Evolutionary conservation across 2,113 vertebrate species (phyloP), one percentile per base, ranked within the genome.

Genomic region (Nibea coibor): DNA sequence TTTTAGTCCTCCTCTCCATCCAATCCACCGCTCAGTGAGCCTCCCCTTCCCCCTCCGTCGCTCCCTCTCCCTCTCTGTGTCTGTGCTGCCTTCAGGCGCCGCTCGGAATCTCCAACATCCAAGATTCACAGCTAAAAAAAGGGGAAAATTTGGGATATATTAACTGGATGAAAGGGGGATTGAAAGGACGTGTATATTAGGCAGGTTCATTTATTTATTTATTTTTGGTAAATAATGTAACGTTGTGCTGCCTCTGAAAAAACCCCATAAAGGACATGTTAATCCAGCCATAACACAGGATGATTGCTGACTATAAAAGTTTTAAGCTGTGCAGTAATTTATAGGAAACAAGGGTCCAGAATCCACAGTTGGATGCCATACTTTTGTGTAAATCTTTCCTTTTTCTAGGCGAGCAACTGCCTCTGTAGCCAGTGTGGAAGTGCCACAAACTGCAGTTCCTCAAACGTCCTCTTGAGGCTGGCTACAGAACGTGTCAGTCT

Each of bases 61-160:
- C 65, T 11, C 54, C 51, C 31, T 59, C 71, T 63, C 61, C 0
- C 28, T 31, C 4, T 26, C 42, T 28, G 19, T 57, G 47, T n/a
- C 19, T 24, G n/a, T 77, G 89, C 28, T 78, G 79, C 83, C 35
- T 93, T 92, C 87, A 85, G 0, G 80, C 24, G 26, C 63, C 3
- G 28, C 74, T 77, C 69, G 84, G 63, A 83, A 87, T 59, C 9
- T 20, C 1, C 2, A 17, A 0, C 2, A 1, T 6, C 54, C 7
- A 2, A 31, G 1, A 58, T 42, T 64, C 1, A 6, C 12, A 7
- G 4, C 54, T 6, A 19, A 24, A 35, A 35, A 35, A 35, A 35
- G 7, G n/a, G n/a, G n/a, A n/a, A n/a, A n/a, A n/a, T n/a, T 17
- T 66, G 42, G 8, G 8, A 3, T 3, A 16, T 11, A 35, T 19